Base-by-base conservation (phyloP, 2,888 invertebrate species). In the Neoascia interrupta region DNA sequence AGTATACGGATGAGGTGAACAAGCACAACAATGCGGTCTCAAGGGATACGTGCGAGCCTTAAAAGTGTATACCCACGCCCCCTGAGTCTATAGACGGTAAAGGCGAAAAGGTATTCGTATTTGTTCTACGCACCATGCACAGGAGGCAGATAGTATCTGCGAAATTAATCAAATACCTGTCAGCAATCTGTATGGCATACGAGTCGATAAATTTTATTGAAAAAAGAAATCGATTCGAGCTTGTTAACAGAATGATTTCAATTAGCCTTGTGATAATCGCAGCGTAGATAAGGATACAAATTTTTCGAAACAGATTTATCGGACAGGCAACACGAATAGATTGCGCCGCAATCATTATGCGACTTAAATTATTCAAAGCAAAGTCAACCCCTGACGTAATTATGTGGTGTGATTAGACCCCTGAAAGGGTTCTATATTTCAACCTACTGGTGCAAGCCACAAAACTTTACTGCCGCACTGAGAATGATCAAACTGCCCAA, bases 21-120 rank as follows among this genome's bases (percentile, higher is more conserved):
- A 28, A 41, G 39, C 13, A 28, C 28, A 41, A 56, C 28, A 56
- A 41, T 56, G n/a, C n/a, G 28, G 28, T 41, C 54, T 28, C 41
- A n/a, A 18, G 41, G 39, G 54, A 41, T 13, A 13, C n/a, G n/a
- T n/a, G n/a, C n/a, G n/a, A n/a, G n/a, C n/a, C n/a, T n/a, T n/a
- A n/a, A n/a, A n/a, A n/a, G n/a, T n/a, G n/a, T n/a, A n/a, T n/a
- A n/a, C n/a, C n/a, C n/a, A n/a, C n/a, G n/a, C n/a, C n/a, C n/a
- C n/a, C n/a, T n/a, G n/a, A n/a, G n/a, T n/a, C n/a, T n/a, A n/a
- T n/a, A n/a, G n/a, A n/a, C n/a, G n/a, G n/a, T n/a, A n/a, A n/a
- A n/a, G n/a, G n/a, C n/a, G n/a, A n/a, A n/a, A n/a, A n/a, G n/a
- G n/a, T n/a, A n/a, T n/a, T n/a, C n/a, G n/a, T 10, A 11, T n/a